These are phyloP conservation scores for Phyllopteryx taeniolatus DNA, from an alignment of 2,113 vertebrate species.

Conservation along the genomic window DNA sequence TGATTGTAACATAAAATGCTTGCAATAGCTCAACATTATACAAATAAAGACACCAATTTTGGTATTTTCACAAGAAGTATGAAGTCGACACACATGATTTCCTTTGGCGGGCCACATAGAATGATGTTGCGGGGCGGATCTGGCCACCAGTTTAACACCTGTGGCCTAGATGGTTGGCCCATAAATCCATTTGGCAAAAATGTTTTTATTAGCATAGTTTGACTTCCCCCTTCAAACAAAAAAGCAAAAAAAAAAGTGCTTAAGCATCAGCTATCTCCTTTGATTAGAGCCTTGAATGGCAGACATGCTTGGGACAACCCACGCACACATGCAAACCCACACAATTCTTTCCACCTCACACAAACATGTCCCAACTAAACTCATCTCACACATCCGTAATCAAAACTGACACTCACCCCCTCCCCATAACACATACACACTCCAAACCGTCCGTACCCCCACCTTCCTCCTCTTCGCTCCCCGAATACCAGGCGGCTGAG, in stretches of 20 bases:
- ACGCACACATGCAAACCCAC: slow-evolving; percentile 18
- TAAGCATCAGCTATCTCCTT: slow-evolving; percentile 23
- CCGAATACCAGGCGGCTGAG: slow-evolving; percentile 59
- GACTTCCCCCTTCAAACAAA: neutral
- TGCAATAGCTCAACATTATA: too few relatives aligned
- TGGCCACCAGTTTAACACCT: too few relatives aligned
- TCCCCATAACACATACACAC: neutral
- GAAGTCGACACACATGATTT: too few relatives aligned
- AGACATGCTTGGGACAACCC: slow-evolving; percentile 1
- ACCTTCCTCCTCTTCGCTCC: slow-evolving; percentile 42
- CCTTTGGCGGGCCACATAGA: too few relatives aligned
- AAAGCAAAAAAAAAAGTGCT: slow-evolving; percentile 1
- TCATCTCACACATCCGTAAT: slow-evolving; percentile 65
- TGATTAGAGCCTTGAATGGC: slow-evolving; percentile 26
- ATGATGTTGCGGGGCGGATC: too few relatives aligned
- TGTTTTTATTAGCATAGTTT: neutral
- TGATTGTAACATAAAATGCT: too few relatives aligned
- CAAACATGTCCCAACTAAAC: slow-evolving; percentile 54
- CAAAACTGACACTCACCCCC: slow-evolving; percentile 57
- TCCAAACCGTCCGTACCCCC: slow-evolving; percentile 1
- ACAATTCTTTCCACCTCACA: slow-evolving; percentile 22
- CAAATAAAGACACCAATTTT: too few relatives aligned
- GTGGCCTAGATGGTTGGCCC: neutral
- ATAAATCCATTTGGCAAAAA: slow-evolving; percentile 4
- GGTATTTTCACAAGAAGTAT: too few relatives aligned